Evolutionary conservation across 2,113 vertebrate species (phyloP), one percentile per base, ranked within the genome.

Genomic region (Nannobrachium achirus): DNA sequence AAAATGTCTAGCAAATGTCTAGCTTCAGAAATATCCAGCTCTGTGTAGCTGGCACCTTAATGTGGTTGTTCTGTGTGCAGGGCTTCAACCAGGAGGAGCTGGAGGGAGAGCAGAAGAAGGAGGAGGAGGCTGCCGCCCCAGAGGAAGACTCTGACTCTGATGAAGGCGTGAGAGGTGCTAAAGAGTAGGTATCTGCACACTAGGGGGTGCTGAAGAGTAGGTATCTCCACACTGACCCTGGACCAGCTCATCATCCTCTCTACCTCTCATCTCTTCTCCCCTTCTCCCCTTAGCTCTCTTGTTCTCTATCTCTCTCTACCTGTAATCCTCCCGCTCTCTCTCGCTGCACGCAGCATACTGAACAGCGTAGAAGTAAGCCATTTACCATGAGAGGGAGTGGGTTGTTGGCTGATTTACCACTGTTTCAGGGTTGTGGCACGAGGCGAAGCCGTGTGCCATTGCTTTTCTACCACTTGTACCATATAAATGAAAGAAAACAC

Each of bases 71-170:
- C 49, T 68, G 6, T 42, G 56, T 80, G 44, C 81, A 99, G 98
- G 98, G 98, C 15, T 99, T 99, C 90, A 98, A 99, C 84, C 98
- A 99, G 85, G 98, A 99, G 85, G 98, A 99, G 79, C 82, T 99
- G 82, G 98, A 99, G 60, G 94, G 93, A 5, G 95, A 95, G 44
- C 95, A 93, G 63, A 84, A 87, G 66, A 92, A 94, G 87, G 44
- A 90, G 15, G 69, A 86, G 65, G 86, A n/a, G n/a, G n/a, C n/a
- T 89, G 68, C 58, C 77, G 66, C 91, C 91, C 80, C 53, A 64
- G 45, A 94, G 56, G 89, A 91, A 1, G 95, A 99, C 56, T 98
- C 97, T 0, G 97, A 99, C 84, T 99, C 97, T 0, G 97, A 99
- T 57, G 96, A 96, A 16, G 95, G 95, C 16, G 87, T 97, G 92